Conservation (phyloP, 1,140 invertebrate species). For the Acyrthosiphon pisum region DNA sequence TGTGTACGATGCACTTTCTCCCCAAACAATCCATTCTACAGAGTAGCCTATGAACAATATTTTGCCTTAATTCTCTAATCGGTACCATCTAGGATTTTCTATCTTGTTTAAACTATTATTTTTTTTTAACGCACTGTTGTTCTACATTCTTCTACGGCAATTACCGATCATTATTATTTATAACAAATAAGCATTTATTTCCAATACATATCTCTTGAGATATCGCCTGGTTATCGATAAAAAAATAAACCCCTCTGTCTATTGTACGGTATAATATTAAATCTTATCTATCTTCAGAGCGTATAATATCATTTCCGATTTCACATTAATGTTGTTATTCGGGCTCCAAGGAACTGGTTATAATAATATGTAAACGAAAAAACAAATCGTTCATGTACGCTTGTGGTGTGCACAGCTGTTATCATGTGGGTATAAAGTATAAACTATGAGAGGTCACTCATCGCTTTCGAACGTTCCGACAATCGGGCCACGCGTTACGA, state of each 20-base stretch:
- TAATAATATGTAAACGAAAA: neutral
- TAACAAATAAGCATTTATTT: neutral
- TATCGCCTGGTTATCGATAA: neutral
- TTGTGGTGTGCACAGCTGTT: neutral
- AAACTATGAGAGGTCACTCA: neutral
- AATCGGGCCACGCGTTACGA: neutral
- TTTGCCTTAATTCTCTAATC: neutral
- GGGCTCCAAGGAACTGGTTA: neutral
- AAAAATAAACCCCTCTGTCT: neutral
- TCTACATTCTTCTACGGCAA: too few relatives aligned
- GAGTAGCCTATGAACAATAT: neutral
- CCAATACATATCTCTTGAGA: neutral
- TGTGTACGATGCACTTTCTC: neutral
- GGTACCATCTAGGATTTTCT: too few relatives aligned
- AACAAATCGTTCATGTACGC: neutral
- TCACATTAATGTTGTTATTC: neutral
- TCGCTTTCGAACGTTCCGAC: slow-evolving; percentile 4
- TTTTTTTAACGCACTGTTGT: too few relatives aligned
- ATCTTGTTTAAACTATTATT: too few relatives aligned
- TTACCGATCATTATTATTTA: neutral
- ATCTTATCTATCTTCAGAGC: too few relatives aligned
- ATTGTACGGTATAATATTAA: neutral
- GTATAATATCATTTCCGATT: slow-evolving; percentile 4
- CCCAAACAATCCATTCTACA: neutral
- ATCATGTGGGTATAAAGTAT: neutral